Conservation (phyloP, 1,140 invertebrate species). For the Sogatella furcifera region DNA sequence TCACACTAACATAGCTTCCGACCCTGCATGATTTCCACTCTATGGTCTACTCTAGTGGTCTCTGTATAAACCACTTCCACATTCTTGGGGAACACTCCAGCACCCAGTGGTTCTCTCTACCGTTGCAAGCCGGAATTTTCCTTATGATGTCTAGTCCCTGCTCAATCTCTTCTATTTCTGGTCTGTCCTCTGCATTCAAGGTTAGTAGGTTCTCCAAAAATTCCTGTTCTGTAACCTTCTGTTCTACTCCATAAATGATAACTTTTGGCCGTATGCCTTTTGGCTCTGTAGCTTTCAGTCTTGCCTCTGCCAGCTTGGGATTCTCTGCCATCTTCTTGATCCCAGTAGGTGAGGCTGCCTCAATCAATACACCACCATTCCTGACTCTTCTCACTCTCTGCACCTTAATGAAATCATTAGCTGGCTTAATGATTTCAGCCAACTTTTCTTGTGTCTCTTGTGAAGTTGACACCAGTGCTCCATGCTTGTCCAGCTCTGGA, state of each 20-base stretch:
- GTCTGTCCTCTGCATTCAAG: no score
- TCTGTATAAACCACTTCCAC: background rate
- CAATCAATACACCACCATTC: background rate
- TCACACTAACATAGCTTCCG: constrained; percentile 7
- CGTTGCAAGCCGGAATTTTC: background rate
- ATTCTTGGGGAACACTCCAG: background rate
- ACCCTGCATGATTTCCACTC: constrained; percentile 2
- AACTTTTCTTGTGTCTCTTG: background rate
- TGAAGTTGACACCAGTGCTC: background rate
- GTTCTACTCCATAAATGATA: background rate
- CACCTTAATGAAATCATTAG: background rate
- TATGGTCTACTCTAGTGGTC: background rate
- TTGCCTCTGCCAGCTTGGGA: background rate
- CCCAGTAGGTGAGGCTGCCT: background rate
- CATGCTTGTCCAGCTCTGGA: background rate
- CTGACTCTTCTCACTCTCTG: background rate
- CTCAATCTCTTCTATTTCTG: no score
- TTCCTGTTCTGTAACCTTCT: background rate
- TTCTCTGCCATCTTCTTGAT: background rate
- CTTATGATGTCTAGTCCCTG: background rate
- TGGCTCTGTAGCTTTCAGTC: background rate
- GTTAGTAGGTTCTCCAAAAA: background rate
- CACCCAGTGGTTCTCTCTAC: background rate
- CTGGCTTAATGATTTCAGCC: background rate
- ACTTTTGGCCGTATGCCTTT: background rate